Percentiles rank a stretch among this genome's conserved stretches.
These are phyloP conservation scores for Vannuccia rotundouncinata DNA, from an alignment of 2,888 invertebrate species.

Conservation along the genomic window DNA sequence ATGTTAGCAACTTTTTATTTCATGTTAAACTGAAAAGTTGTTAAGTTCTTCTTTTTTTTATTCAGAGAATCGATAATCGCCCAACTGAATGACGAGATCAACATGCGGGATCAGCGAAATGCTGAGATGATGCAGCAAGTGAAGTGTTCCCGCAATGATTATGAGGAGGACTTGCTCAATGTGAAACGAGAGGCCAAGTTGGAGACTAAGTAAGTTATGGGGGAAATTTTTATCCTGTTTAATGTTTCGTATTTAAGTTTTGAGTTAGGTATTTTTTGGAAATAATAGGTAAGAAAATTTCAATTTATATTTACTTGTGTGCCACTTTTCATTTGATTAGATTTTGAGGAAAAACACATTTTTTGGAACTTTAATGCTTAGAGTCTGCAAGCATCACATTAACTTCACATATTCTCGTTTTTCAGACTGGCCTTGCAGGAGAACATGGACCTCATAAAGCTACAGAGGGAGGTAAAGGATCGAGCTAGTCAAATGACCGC, in stretches of 20 bases:
- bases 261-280: too few relatives aligned
- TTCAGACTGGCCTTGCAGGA: constrained; percentile 49
- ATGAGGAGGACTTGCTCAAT: constrained; percentile 53
- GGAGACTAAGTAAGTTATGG: too few relatives aligned
- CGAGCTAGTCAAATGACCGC: constrained; percentile 43
- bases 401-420: not conserved
- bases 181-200: constrained; percentile 53
- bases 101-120: constrained; percentile 52
- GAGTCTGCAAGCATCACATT: too few relatives aligned
- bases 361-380: too few relatives aligned
- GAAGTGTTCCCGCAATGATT: constrained; percentile 50
- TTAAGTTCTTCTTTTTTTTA: constrained; percentile 31
- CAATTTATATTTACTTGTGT: too few relatives aligned
- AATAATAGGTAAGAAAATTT: too few relatives aligned
- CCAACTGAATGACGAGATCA: constrained; percentile 51
- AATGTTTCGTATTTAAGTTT: too few relatives aligned
- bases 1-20: too few relatives aligned
- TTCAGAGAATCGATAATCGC: constrained; percentile 48
- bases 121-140: constrained; percentile 51
- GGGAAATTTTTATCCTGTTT: too few relatives aligned
- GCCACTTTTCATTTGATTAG: too few relatives aligned
- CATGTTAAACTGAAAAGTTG: too few relatives aligned
- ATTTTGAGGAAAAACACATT: too few relatives aligned
- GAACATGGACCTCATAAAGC: constrained; percentile 56
- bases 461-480: constrained; percentile 56